Evolutionary conservation across 2,113 vertebrate species (phyloP).

Genomic region (Percopsis transmontana): DNA sequence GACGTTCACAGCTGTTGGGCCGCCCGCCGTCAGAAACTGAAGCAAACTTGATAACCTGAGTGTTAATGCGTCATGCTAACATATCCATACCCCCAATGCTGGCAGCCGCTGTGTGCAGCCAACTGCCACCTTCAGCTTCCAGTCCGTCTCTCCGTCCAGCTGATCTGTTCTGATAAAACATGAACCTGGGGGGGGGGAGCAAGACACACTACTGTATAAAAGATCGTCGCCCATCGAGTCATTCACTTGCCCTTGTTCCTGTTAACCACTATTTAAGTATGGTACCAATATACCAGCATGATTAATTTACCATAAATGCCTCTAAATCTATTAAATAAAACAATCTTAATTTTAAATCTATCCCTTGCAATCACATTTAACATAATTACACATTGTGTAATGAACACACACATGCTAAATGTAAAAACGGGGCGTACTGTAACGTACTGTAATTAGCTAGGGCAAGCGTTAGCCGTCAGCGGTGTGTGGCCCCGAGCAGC

Average conservation of each 20-base stretch:
- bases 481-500: slow-evolving; percentile 3
- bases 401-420: background rate
- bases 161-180: slow-evolving; percentile 98
- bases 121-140: slow-evolving; percentile 96
- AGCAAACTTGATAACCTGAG: slow-evolving; percentile 7
- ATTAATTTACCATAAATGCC: too few relatives aligned
- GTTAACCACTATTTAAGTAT: too few relatives aligned
- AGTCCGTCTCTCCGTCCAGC: slow-evolving; percentile 97
- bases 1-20: background rate
- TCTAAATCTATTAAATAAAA: too few relatives aligned
- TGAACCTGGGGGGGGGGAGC: slow-evolving; percentile 75
- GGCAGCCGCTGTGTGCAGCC: slow-evolving; percentile 92
- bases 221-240: background rate
- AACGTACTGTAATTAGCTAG: slow-evolving; percentile 2
- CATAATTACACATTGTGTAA: background rate
- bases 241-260: too few relatives aligned
- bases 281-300: too few relatives aligned
- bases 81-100: slow-evolving; percentile 85
- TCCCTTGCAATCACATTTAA: too few relatives aligned
- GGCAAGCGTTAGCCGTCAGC: background rate
- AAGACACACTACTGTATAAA: background rate
- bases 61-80: slow-evolving; percentile 3
- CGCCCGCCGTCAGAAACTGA: background rate
- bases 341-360: too few relatives aligned
- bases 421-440: fast-evolving